These are phyloP conservation scores for Catalaphyllia jardinei DNA, from an alignment of 64 coral and sea anemone genomes.

Conservation along the genomic window DNA sequence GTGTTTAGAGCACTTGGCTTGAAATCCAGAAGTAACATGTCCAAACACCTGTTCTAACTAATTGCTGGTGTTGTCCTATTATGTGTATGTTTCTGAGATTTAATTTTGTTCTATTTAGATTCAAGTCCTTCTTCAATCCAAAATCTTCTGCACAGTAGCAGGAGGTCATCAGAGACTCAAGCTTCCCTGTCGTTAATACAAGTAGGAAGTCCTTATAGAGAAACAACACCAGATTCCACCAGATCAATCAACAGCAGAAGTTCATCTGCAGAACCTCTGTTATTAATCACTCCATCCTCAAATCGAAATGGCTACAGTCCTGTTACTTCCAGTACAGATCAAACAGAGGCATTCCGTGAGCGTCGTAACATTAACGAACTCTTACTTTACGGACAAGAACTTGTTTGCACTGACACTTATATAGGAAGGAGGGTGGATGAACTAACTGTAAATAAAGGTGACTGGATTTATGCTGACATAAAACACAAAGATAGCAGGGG, in stretches of 20 bases:
- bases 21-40: no score
- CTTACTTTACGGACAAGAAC: constrained; percentile 82
- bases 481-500: constrained; percentile 75
- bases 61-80: no score
- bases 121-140: constrained; percentile 20
- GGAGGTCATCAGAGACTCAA: background rate
- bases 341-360: constrained; percentile 6
- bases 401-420: constrained; percentile 87
- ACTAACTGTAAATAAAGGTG: constrained; percentile 84
- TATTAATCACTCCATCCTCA: background rate
- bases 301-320: background rate
- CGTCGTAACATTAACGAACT: constrained; percentile 81
- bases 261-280: constrained; percentile 8
- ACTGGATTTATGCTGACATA: constrained; percentile 97
- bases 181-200: constrained; percentile 16
- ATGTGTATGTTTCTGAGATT: no score
- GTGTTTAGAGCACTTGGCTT: no score
- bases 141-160: background rate
- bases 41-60: no score
- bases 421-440: constrained; percentile 55
- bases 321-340: background rate
- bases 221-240: constrained; percentile 1
- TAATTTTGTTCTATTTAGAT: background rate
- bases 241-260: constrained; percentile 7
- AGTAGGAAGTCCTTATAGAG: constrained; percentile 19